Conservation (phyloP, 2,113 vertebrate genomes). For the Sturnus vulgaris region DNA sequence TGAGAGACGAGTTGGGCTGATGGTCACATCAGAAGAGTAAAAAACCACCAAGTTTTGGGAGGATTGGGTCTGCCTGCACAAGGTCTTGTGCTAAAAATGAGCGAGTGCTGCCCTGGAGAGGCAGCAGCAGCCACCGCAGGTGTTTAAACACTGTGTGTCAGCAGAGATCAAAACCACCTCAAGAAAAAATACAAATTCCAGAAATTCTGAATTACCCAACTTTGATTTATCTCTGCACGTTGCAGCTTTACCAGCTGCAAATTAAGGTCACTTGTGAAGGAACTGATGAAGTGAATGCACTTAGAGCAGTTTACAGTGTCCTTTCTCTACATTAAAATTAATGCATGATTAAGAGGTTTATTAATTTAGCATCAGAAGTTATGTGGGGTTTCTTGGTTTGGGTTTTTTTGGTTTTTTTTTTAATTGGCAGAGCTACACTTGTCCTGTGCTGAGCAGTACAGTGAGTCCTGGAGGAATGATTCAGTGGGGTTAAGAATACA, state of each 20-base stretch:
- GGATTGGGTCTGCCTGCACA: fast-evolving
- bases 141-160: neutral
- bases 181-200: fast-evolving
- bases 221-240: fast-evolving
- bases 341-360: neutral
- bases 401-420: too few relatives aligned
- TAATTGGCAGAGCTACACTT: neutral
- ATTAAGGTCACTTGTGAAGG: neutral
- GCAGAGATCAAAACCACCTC: neutral
- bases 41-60: neutral
- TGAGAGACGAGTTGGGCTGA: neutral
- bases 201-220: neutral
- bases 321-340: neutral
- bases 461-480: neutral
- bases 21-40: neutral
- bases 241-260: neutral
- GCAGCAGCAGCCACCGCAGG: neutral
- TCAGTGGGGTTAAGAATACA: neutral
- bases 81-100: neutral
- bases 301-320: fast-evolving
- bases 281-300: neutral
- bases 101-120: fast-evolving
- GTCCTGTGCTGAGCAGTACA: neutral
- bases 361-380: neutral
- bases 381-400: neutral